A percentile compares a stretch with the other conserved stretches of the same genome.
Evolutionary conservation across 2,797 vertebrate species (phyloP).

Genomic region (Silurus aristotelis): DNA sequence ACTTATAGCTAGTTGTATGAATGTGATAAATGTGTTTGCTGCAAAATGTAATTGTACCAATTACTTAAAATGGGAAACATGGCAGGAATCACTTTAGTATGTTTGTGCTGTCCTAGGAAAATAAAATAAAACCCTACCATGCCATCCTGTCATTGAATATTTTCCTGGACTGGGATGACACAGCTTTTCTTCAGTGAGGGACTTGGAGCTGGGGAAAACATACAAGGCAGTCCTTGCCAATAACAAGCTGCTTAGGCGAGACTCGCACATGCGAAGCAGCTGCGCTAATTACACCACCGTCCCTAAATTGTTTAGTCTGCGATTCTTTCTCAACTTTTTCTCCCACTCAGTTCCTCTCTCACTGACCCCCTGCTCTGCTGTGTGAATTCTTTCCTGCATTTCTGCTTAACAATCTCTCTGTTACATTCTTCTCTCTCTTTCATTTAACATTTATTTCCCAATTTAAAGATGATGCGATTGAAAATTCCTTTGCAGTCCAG

Average conservation of each 20-base stretch:
- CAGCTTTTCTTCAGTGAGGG: too few species aligned
- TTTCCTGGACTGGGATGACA: background rate
- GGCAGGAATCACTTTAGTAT: background rate
- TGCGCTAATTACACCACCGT: constrained; percentile 55
- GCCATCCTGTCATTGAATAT: background rate
- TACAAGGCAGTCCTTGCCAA: constrained; percentile 64
- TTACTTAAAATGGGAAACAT: too few species aligned
- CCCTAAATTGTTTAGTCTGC: constrained; percentile 40
- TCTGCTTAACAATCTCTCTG: background rate
- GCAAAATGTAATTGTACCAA: too few species aligned
- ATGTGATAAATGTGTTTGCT: too few species aligned
- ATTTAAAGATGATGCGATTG: background rate
- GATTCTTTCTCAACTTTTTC: background rate
- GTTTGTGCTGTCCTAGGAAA: background rate
- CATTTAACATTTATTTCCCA: background rate
- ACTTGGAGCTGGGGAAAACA: constrained; percentile 14
- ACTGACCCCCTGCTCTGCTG: background rate
- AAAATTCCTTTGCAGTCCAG: background rate
- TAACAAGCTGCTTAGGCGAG: constrained; percentile 61
- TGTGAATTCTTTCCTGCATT: background rate
- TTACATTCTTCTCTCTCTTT: background rate
- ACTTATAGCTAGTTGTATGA: too few species aligned
- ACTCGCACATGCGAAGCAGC: constrained; percentile 54
- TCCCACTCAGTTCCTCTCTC: background rate
- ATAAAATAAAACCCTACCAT: background rate